A percentile compares a stretch with the other conserved stretches of the same genome.
phyloP scores from a whole-genome alignment of 2,797 vertebrate species.

The Pyrocephalus nanus region DNA sequence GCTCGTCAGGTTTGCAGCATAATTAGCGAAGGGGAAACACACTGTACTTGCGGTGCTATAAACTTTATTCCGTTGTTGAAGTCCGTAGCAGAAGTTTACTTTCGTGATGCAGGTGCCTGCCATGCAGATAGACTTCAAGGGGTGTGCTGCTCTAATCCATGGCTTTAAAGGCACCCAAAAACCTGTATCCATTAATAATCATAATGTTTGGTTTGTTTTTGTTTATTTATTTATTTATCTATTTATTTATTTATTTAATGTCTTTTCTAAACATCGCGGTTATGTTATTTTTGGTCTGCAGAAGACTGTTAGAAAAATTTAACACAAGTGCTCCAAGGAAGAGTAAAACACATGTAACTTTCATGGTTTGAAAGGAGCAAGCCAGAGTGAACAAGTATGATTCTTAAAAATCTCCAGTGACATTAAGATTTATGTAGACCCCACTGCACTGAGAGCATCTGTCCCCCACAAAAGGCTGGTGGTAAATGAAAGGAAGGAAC shows the following conservation, averaged over 20 bases:
- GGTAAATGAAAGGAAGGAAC: not conserved
- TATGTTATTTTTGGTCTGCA: not conserved
- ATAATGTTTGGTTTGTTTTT: too few relatives aligned
- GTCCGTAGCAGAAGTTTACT: not conserved
- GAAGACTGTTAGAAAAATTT: not conserved
- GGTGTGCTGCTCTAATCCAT: not conserved
- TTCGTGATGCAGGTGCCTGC: not conserved
- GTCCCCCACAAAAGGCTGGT: not conserved
- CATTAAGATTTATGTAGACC: fast-evolving
- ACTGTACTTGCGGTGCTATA: fast-evolving
- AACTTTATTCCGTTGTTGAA: not conserved
- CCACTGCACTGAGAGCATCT: not conserved
- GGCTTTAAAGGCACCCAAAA: not conserved
- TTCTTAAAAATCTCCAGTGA: not conserved
- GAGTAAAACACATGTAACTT: not conserved
- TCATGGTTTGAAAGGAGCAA: not conserved
- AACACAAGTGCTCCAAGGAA: not conserved
- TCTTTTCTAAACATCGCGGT: not conserved
- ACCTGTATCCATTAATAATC: fast-evolving
- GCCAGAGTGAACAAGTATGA: not conserved
- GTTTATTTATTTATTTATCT: too few relatives aligned
- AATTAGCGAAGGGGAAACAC: not conserved
- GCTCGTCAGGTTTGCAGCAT: fast-evolving
- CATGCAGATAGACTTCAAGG: not conserved
- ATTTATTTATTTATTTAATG: not conserved